Conservation (phyloP, 2,113 vertebrate species). For the Neopipo cinnamomea region DNA sequence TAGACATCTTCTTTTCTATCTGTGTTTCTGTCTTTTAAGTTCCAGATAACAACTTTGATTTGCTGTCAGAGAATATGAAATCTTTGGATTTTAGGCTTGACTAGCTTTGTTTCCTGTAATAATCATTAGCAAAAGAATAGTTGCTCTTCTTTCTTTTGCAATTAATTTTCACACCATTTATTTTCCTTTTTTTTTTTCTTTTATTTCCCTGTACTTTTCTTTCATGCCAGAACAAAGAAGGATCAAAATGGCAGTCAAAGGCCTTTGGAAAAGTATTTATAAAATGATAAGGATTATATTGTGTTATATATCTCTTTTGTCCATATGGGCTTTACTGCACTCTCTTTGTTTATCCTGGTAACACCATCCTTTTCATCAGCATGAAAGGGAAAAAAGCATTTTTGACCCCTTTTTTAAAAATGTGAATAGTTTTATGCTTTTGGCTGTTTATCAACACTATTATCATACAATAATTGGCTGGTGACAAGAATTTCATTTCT, state of each 20-base stretch:
- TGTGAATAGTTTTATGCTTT: not conserved
- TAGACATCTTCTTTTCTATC: not conserved
- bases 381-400: not conserved
- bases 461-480: not conserved
- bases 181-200: not conserved
- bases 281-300: not conserved
- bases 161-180: not conserved
- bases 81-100: not conserved
- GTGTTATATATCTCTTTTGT: not conserved
- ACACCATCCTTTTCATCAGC: not conserved
- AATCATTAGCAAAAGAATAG: not conserved
- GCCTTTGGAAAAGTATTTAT: not conserved
- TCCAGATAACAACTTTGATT: not conserved
- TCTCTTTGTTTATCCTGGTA: not conserved
- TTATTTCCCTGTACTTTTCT: accelerated
- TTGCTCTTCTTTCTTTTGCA: not conserved
- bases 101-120: not conserved
- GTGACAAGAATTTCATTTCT: not conserved
- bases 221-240: not conserved
- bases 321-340: not conserved
- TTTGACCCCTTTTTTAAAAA: not conserved
- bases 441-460: not conserved
- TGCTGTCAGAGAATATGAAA: not conserved
- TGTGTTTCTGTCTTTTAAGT: not conserved
- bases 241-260: not conserved